Percentiles rank a stretch among this genome's conserved stretches.
phyloP scores from a whole-genome alignment of 2,113 vertebrate genomes.

The Rhizomys pruinosus region DNA sequence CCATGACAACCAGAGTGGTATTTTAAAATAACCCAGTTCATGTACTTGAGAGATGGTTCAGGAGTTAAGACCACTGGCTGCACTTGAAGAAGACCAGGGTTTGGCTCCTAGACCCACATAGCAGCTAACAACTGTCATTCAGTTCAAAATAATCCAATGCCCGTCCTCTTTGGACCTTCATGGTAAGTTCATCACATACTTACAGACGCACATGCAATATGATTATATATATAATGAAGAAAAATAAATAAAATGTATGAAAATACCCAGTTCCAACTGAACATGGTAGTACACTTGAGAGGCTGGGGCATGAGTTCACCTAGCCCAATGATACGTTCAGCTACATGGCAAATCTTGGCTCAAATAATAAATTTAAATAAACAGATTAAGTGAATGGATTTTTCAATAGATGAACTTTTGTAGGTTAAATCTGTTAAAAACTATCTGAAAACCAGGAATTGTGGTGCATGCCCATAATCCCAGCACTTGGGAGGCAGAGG shows the following conservation, averaged over 20 bases:
- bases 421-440: neutral
- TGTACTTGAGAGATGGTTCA: neutral
- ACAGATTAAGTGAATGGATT: neutral
- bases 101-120: no score
- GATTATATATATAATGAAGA: no score
- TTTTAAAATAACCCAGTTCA: neutral
- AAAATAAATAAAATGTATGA: no score
- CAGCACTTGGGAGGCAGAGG: no score
- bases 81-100: no score
- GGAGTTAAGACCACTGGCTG: neutral
- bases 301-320: neutral
- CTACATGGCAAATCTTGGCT: neutral
- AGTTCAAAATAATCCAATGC: no score
- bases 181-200: no score
- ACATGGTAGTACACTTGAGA: neutral
- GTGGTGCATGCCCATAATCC: no score
- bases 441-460: no score
- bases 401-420: neutral
- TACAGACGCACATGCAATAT: no score
- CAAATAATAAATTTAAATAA: neutral
- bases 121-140: no score
- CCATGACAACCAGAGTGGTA: neutral
- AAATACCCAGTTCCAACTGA: neutral
- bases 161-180: no score
- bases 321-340: neutral